Base-by-base conservation (phyloP, 2,113 vertebrate species). In the Neolamprologus hecqui region DNA sequence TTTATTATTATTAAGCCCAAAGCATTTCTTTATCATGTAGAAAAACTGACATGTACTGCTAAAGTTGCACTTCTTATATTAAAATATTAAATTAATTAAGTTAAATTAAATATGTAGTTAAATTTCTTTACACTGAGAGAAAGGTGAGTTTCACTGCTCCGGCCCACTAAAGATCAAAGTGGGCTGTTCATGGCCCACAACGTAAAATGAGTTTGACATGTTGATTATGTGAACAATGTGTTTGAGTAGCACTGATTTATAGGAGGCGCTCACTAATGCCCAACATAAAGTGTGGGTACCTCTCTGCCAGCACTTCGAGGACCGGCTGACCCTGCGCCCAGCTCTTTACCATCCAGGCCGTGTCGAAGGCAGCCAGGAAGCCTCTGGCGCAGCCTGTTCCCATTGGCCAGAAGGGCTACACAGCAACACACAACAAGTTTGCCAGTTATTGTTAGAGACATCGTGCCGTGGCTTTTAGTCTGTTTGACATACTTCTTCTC, bases 371-470 rank as follows among this genome's bases (percentile, higher is more conserved):
- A 21, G 98, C 98, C 90, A 99, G 83, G 94, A 99, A 99, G 19
- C 99, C 98, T 6, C 99, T 95, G 17, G 99, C 99, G 83, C 99
- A 99, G 6, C 99, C 99, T 3, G 99, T 99, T 9, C 99, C 99
- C 99, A 99, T 99, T 0, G 99, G 99, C 99, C 99, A 99, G 94
- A 99, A 99, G 1, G 99, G 99, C 99, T 99, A 84, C 65, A 89
- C 19, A 86, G 35, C 57, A 87, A 87, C 19, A 89, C 28, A 83
- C 1, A 31, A 49, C n/a, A 80, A 80, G 2, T 51, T 33, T 51
- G 26, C 45, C 73, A 51, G 45, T 77, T 33, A 77, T 13, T 33
- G 26, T 33, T 77, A 28, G 42, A 77, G 23, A 8, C 37, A 57
- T 8, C 2, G 6, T 57, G 5, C 2, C 1, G 6, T 75, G 42